Evolutionary conservation across 2,797 vertebrate species (phyloP), one percentile per base, ranked within the genome.

Genomic region (Spinus pinus): DNA sequence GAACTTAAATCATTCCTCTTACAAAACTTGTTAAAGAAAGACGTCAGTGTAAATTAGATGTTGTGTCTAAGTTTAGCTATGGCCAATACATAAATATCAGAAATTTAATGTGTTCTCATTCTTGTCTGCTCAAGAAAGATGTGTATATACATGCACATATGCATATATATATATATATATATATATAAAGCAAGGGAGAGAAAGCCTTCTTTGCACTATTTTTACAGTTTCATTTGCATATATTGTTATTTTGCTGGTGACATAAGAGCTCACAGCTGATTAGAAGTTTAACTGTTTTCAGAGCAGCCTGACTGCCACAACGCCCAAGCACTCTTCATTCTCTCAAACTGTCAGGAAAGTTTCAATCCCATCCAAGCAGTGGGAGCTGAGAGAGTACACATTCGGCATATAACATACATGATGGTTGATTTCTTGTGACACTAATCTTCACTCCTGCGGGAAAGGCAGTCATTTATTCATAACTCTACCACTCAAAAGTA

Each of bases 1-100:
- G 97, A 96, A 98, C 97, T 98, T 98, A 97, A 98, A 98, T 98
- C 97, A 98, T 98, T 96, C 94, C 74, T 98, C 97, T 97, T 96
- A 97, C 97, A 98, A 98, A 98, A 98, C 97, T 98, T 98, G 97
- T 98, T 98, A 98, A 97, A 97, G 97, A 98, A 98, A 97, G 97
- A 98, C 97, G 97, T 98, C 98, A 98, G 95, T 97, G 97, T 96
- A 98, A 98, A 98, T 98, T 98, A 97, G 97, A 98, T 98, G 97
- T 97, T 98, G 97, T 91, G 81, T 94, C 98, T 98, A 98, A 98
- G 97, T 98, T 98, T 98, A 98, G 97, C 94, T 94, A 54, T 93
- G 92, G 82, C 96, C 74, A 30, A 91, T 93, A 96, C 94, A 97
- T 97, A 98, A 98, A 97, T 98, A 98, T 96, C 95, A 31, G 96